Evolutionary conservation across 2,797 vertebrate species (phyloP).

Genomic region (Xiphophorus birchmanni): DNA sequence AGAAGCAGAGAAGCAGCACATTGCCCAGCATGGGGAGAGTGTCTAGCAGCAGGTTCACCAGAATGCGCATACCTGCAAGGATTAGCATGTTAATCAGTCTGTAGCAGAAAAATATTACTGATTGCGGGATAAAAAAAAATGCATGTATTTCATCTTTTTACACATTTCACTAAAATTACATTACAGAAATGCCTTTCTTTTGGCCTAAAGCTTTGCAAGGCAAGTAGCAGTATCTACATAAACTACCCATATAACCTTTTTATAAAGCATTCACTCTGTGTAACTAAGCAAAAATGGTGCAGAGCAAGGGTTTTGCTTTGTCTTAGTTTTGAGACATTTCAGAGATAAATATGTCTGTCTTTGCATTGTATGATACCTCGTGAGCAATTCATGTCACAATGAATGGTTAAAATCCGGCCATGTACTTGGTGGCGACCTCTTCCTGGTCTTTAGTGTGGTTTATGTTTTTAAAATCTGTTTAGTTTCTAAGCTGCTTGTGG

Average conservation of each 20-base stretch:
- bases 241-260: background rate
- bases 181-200: background rate
- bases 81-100: slow-evolving; percentile 25
- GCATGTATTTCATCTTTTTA: background rate
- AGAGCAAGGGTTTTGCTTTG: background rate
- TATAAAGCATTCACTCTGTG: background rate
- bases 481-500: background rate
- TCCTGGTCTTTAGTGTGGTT: background rate
- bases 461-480: background rate
- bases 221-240: background rate
- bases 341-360: background rate
- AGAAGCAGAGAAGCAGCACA: slow-evolving; percentile 97
- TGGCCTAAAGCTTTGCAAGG: background rate
- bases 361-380: background rate
- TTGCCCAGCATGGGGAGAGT: slow-evolving; percentile 98
- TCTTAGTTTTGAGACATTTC: background rate
- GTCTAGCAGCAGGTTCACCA: slow-evolving; percentile 97
- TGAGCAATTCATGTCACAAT: background rate
- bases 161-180: background rate
- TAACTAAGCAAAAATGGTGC: background rate
- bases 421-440: background rate
- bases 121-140: background rate
- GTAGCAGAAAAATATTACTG: background rate
- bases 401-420: background rate
- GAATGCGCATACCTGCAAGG: slow-evolving; percentile 90